Evolutionary conservation across 2,113 vertebrate species (phyloP), one percentile per base, ranked within the genome.

Genomic region (Thunnus thynnus): DNA sequence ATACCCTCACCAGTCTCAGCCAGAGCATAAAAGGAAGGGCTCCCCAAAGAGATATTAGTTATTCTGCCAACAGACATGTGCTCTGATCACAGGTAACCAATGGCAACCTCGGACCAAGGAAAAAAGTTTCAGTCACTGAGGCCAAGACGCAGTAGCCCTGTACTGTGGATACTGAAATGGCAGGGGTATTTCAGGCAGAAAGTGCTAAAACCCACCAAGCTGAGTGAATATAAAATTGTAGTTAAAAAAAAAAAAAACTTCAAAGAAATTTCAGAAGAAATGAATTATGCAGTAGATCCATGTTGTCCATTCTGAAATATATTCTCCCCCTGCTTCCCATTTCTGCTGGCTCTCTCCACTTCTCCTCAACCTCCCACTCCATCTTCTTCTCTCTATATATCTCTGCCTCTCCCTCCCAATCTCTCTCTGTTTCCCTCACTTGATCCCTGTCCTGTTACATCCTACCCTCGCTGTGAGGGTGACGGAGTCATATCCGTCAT

Each of bases 41-140:
- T 95, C 95, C 95, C 95, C 76, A 63, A 93, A 94, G 94, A 95
- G 86, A 79, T 84, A 94, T 94, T 90, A 83, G 80, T 93, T 94
- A 93, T 94, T 92, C 91, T 83, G 87, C 90, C 86, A 89, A 89
- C 80, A 88, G 86, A 81, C 87, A 22, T 85, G 78, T 82, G 72
- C 13, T 20, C 75, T 89, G 90, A 90, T 90, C 89, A 87, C 82
- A 94, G 87, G 93, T 94, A 92, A 92, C 94, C 93, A 89, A 82
- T 71, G 76, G 93, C 91, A 94, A 93, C 91, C 86, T 85, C 55
- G 22, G 76, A 90, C 80, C 56, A 74, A 72, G 64, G 86, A 51
- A 58, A 76, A 89, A 87, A 82, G 71, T 85, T 90, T 67, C 65
- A 76, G 83, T 80, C 86, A 52, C 83, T 17, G 60, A 79, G 58